Percentiles rank a stretch among this genome's conserved stretches.
Conservation (phyloP, 1,140 invertebrate species). For the Probaryconus sp. region DNA sequence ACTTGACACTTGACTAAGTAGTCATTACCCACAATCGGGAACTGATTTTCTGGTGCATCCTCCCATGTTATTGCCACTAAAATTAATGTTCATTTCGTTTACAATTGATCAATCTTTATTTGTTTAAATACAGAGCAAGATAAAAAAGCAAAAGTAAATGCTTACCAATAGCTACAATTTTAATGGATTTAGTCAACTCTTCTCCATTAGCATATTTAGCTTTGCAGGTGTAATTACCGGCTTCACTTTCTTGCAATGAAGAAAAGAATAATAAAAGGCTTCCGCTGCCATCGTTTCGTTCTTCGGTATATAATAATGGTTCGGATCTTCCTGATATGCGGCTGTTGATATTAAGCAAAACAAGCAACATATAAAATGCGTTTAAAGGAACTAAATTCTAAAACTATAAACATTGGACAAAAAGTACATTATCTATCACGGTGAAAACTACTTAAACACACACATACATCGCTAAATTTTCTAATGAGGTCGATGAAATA, state of each 20-base stretch:
- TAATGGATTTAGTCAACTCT: slow-evolving; percentile 82
- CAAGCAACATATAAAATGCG: slow-evolving; percentile 16
- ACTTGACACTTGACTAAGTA: slow-evolving; percentile 91
- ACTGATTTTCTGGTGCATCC: slow-evolving; percentile 91
- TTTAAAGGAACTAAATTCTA: not conserved
- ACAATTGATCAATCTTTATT: not conserved
- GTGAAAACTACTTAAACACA: slow-evolving; percentile 4
- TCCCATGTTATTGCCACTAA: slow-evolving; percentile 90
- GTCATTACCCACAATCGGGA: slow-evolving; percentile 86
- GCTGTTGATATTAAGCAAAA: slow-evolving; percentile 63
- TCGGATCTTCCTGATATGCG: slow-evolving; percentile 70
- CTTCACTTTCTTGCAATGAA: slow-evolving; percentile 85
- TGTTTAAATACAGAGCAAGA: not conserved
- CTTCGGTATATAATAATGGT: slow-evolving; percentile 81
- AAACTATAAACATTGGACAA: too few species aligned
- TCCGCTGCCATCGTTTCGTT: slow-evolving; percentile 80
- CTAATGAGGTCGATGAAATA: too few species aligned
- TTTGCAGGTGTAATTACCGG: slow-evolving; percentile 89
- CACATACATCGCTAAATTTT: too few species aligned
- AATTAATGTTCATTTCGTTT: slow-evolving; percentile 67
- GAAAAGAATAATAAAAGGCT: slow-evolving; percentile 86
- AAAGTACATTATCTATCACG: too few species aligned
- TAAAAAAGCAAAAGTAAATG: too few species aligned
- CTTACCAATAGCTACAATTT: slow-evolving; percentile 85
- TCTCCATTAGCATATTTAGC: slow-evolving; percentile 86